Conservation (phyloP, 1,140 invertebrate genomes). For the Ceratoteleas bidentatus region DNA sequence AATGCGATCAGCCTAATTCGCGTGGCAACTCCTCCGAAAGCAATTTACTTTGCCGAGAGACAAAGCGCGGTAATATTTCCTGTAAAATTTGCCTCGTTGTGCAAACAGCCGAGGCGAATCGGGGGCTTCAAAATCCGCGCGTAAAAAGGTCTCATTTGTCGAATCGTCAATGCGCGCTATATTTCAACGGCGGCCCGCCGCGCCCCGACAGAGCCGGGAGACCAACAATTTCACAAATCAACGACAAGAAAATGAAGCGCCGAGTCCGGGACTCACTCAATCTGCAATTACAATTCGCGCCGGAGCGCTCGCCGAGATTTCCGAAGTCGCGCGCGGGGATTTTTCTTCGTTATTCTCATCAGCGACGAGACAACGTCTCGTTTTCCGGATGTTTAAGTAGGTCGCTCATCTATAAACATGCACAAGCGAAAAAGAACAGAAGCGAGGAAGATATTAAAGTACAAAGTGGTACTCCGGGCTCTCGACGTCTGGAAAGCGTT, state of each 20-base stretch:
- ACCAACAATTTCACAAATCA: conserved; percentile 54
- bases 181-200: conserved; percentile 26
- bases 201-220: conserved; percentile 20
- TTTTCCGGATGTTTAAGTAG: conserved; percentile 66
- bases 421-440: conserved; percentile 61
- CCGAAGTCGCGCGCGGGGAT: conserved; percentile 41
- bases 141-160: conserved; percentile 56
- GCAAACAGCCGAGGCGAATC: conserved; percentile 24
- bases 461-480: conserved; percentile 54
- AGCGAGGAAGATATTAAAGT: conserved; percentile 65
- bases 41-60: conserved; percentile 35
- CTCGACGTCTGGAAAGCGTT: conserved; percentile 50
- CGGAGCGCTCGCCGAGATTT: conserved; percentile 45
- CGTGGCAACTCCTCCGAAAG: conserved; percentile 20
- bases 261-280: conserved; percentile 38
- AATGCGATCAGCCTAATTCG: conserved; percentile 45
- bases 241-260: conserved; percentile 54
- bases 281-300: conserved; percentile 64
- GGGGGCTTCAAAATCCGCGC: conserved; percentile 25
- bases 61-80: conserved; percentile 45
- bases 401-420: conserved; percentile 70
- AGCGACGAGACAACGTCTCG: conserved; percentile 59
- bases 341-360: conserved; percentile 64
- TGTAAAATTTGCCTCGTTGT: conserved; percentile 35
- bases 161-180: conserved; percentile 38